phyloP scores from a whole-genome alignment of 2,113 vertebrate species.

The Ceyx melanurus region DNA sequence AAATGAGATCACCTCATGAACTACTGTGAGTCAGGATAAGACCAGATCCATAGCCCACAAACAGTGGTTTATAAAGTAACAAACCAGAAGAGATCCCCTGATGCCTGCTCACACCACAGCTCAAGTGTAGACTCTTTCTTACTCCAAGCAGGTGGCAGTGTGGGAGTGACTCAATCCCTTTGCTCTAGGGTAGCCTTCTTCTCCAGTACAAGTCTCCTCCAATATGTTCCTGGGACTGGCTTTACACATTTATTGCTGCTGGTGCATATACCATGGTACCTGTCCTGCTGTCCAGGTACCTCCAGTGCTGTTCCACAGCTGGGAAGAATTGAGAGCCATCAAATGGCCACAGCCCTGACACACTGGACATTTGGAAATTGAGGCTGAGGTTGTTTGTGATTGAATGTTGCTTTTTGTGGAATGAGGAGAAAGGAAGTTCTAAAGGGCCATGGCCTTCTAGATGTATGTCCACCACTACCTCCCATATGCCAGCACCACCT shows the following conservation, averaged over 20 bases:
- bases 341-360: neutral
- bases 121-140: neutral
- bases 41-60: neutral
- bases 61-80: neutral
- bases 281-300: neutral
- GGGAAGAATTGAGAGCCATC: neutral
- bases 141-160: neutral
- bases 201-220: neutral
- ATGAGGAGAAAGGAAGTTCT: neutral
- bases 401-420: neutral
- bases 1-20: neutral
- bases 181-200: neutral
- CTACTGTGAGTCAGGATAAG: neutral
- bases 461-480: neutral
- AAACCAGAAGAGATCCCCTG: neutral
- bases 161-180: neutral
- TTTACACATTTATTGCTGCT: neutral
- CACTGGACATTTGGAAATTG: neutral
- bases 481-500: accelerated
- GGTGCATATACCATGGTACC: neutral
- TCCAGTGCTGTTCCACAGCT: neutral
- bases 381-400: neutral
- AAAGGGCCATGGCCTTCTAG: neutral
- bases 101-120: neutral
- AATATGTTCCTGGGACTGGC: accelerated